Conservation (phyloP, 1,140 invertebrate genomes). For the Macrostomum lignano region DNA sequence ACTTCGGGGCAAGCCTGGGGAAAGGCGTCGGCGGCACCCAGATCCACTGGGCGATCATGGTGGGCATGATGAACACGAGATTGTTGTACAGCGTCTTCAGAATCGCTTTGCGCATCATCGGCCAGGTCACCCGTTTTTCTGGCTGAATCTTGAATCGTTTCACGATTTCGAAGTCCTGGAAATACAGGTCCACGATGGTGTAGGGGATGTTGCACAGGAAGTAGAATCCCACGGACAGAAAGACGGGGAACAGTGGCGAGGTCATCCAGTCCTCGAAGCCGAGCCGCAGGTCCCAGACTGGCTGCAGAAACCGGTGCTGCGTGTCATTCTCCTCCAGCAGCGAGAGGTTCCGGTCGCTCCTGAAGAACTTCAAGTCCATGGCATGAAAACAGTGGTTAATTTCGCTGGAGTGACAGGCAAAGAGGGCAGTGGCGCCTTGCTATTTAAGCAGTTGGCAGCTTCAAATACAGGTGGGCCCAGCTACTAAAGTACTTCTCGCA, state of each 20-base stretch:
- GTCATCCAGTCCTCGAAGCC: slow-evolving; percentile 12
- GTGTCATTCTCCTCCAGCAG: no score
- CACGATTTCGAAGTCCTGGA: slow-evolving; percentile 11
- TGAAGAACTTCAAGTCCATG: no score
- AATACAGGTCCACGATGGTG: slow-evolving; percentile 12
- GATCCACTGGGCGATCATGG: slow-evolving; percentile 14
- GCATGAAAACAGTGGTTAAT: no score
- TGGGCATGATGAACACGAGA: slow-evolving; percentile 13
- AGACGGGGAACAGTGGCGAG: slow-evolving; percentile 15
- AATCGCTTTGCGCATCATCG: slow-evolving; percentile 11
- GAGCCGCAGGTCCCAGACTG: slow-evolving; percentile 11
- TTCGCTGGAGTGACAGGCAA: no score
- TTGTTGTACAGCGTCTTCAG: slow-evolving; percentile 13
- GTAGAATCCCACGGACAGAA: slow-evolving; percentile 14
- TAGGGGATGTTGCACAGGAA: slow-evolving; percentile 14
- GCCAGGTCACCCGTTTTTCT: slow-evolving; percentile 13
- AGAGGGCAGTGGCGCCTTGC: no score
- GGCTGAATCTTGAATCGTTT: slow-evolving; percentile 15
- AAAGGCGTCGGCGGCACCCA: slow-evolving; percentile 13
- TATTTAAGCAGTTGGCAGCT: no score
- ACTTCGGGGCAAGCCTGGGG: slow-evolving; percentile 11
- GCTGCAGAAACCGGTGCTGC: no score
- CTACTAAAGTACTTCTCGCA: no score
- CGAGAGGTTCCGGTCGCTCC: no score
- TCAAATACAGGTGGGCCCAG: no score